Base-by-base conservation (phyloP, 2,113 vertebrate genomes). In the Phrynocephalus versicolor region DNA sequence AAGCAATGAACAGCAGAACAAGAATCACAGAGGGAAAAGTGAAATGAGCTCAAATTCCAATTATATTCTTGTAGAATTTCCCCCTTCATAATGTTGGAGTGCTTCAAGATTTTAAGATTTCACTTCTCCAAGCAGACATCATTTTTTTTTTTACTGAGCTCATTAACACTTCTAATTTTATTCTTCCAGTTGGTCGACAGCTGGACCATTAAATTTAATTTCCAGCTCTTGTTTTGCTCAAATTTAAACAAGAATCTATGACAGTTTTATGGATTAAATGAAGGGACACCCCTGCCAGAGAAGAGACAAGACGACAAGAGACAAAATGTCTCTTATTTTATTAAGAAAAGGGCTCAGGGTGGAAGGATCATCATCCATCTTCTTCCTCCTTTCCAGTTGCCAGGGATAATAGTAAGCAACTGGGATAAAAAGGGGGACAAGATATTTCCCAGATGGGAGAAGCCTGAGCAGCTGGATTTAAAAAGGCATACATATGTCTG, bases 141-240 rank as follows among this genome's bases (percentile, higher is more conserved):
- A 80, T 93, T 94, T 92, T 82, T 58, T 82, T 58, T 93, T 94
- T 89, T 86, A 85, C 74, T 94, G 89, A 94, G 85, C 79, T 94
- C 87, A 92, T 94, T 92, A 92, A 89, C 85, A 92, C 88, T 93
- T 92, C 62, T 92, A 87, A 79, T 70, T 91, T 88, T 89, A 89
- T 91, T 89, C 75, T 58, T 79, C 88, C 88, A 87, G 70, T 86
- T 45, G 88, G 80, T 83, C 90, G 89, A 84, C 89, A 90, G 71
- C 58, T 94, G 91, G 85, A 90, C 89, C 25, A 80, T 87, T 86
- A 88, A 87, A 76, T 77, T 88, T 89, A 85, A 71, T 90, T 85
- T 94, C 88, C 77, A 88, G 55, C 8, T 85, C 88, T 88, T 92
- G 84, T 89, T 90, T 92, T 88, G 88, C 81, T 91, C 90, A 67